Evolutionary conservation across 2,113 vertebrate genomes (phyloP).

Genomic region (Macroglossus sobrinus): DNA sequence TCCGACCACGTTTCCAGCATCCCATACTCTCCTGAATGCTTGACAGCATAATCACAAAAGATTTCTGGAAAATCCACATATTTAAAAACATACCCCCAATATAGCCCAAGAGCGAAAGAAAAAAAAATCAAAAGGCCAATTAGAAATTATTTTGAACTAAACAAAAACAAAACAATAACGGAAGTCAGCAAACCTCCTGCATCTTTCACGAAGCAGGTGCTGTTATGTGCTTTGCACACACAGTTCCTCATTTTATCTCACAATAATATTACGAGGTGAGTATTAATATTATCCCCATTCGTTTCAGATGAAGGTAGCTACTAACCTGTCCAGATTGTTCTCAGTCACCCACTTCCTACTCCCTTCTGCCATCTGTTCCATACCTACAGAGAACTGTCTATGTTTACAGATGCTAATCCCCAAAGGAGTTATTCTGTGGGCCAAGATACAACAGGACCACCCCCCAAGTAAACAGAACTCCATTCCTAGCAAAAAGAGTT

Average conservation of each 20-base stretch:
- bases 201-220: rapidly evolving
- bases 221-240: background rate
- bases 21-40: rapidly evolving
- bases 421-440: rapidly evolving
- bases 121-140: too few species aligned
- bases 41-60: too few species aligned
- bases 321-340: background rate
- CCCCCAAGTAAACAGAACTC: background rate
- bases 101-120: too few species aligned
- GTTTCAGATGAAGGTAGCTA: background rate
- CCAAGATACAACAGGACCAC: background rate
- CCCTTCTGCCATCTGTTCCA: background rate
- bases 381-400: background rate
- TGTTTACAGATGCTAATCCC: background rate
- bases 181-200: too few species aligned
- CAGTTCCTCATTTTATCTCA: background rate
- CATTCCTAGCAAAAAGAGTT: background rate
- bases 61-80: too few species aligned
- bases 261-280: background rate
- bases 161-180: too few species aligned
- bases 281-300: background rate
- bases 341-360: too few species aligned
- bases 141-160: too few species aligned
- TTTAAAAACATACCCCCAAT: too few species aligned
- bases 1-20: background rate